A percentile compares a stretch with the other conserved stretches of the same genome.
phyloP scores from a whole-genome alignment of 2,888 invertebrate species.

The Polydrusus tereticollis region DNA sequence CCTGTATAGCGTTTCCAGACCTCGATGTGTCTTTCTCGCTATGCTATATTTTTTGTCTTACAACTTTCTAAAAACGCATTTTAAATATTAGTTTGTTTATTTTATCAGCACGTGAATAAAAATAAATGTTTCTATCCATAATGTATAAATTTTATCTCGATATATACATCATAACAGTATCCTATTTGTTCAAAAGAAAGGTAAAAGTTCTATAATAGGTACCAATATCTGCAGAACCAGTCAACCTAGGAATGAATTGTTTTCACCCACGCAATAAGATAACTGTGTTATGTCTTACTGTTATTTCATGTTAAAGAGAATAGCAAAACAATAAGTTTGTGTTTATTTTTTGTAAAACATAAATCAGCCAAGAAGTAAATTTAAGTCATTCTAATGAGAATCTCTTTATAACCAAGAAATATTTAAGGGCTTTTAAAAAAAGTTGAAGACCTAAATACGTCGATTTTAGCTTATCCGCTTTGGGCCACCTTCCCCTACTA shows the following conservation, averaged over 20 bases:
- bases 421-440: no score
- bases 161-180: neutral
- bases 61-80: neutral
- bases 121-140: neutral
- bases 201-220: neutral
- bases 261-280: conserved; percentile 1
- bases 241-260: neutral
- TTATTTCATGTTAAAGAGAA: neutral
- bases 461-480: no score
- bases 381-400: no score
- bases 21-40: no score
- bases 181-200: neutral
- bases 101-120: neutral
- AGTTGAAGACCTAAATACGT: no score
- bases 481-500: no score
- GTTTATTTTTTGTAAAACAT: neutral
- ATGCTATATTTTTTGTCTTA: neutral
- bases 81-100: neutral
- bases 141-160: neutral
- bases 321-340: neutral
- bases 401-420: no score
- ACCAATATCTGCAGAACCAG: conserved; percentile 3
- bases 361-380: neutral
- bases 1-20: no score
- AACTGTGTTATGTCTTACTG: neutral